Evolutionary conservation across 2,113 vertebrate species (phyloP).

Genomic region (Sceloporus undulatus): DNA sequence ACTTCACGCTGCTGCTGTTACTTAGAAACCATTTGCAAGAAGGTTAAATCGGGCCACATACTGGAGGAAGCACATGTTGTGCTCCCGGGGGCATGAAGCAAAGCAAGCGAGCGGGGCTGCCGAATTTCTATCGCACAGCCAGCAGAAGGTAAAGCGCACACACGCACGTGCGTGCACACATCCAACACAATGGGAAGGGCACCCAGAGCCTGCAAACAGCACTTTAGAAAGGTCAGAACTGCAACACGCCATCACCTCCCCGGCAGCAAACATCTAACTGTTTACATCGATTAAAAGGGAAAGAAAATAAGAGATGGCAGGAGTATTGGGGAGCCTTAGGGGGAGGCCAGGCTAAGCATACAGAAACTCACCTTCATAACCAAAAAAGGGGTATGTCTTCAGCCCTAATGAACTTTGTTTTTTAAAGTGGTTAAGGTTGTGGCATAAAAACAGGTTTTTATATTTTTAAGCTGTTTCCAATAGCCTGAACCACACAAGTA

Average conservation of each 20-base stretch:
- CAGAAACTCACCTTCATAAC: background rate
- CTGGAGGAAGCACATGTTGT: constrained; percentile 49
- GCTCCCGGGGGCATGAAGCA: constrained; percentile 49
- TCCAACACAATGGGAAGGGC: background rate
- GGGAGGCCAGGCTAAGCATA: background rate
- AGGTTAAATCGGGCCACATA: constrained; percentile 68
- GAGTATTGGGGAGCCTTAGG: background rate
- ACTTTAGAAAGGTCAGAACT: fast-evolving
- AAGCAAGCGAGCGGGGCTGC: background rate
- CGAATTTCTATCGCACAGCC: background rate
- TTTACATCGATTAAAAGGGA: background rate
- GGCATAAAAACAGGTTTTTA: too few relatives aligned
- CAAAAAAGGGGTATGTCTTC: background rate
- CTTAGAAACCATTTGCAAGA: constrained; percentile 63
- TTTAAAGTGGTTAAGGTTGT: too few relatives aligned
- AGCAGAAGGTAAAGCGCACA: background rate
- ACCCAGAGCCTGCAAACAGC: background rate
- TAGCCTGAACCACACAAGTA: too few relatives aligned
- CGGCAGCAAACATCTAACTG: background rate
- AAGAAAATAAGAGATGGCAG: background rate
- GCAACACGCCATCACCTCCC: background rate
- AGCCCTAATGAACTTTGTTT: background rate
- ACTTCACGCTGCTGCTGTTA: constrained; percentile 50
- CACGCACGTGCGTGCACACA: background rate
- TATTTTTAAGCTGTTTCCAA: too few relatives aligned